Evolutionary conservation across 2,113 vertebrate species (phyloP).

Genomic region (Plecturocebus donacophilus): DNA sequence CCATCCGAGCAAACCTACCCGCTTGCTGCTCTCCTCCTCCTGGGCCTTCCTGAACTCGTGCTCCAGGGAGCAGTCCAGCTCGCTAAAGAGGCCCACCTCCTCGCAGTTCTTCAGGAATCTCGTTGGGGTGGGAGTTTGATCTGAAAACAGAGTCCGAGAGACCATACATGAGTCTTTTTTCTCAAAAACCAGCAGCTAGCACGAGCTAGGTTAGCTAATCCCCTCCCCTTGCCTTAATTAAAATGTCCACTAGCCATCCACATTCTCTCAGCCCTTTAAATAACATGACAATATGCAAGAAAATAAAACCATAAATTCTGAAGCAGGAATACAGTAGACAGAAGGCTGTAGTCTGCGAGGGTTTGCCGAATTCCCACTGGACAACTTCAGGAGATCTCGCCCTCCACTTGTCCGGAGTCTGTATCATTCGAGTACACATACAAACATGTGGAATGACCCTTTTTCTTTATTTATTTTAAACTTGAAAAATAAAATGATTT

Average conservation of each 20-base stretch:
- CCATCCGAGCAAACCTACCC: conserved; percentile 86
- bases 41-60: conserved; percentile 98
- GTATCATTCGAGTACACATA: background rate
- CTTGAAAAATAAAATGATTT: conserved; percentile 6
- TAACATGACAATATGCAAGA: background rate
- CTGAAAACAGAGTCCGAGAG: conserved; percentile 84
- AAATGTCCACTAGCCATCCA: background rate
- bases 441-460: background rate
- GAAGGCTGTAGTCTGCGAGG: background rate
- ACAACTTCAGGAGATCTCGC: background rate
- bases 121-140: conserved; percentile 98
- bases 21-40: conserved; percentile 97
- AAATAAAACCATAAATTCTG: background rate
- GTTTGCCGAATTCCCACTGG: background rate
- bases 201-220: background rate
- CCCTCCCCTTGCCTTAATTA: background rate
- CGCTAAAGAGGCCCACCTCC: conserved; percentile 98
- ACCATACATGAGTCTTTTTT: background rate
- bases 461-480: background rate
- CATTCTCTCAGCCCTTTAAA: background rate
- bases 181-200: background rate
- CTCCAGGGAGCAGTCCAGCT: conserved; percentile 97
- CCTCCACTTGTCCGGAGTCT: background rate
- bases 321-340: background rate
- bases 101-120: conserved; percentile 99